Base-by-base conservation (phyloP, 2,113 vertebrate species). In the Synodontis membranacea region DNA sequence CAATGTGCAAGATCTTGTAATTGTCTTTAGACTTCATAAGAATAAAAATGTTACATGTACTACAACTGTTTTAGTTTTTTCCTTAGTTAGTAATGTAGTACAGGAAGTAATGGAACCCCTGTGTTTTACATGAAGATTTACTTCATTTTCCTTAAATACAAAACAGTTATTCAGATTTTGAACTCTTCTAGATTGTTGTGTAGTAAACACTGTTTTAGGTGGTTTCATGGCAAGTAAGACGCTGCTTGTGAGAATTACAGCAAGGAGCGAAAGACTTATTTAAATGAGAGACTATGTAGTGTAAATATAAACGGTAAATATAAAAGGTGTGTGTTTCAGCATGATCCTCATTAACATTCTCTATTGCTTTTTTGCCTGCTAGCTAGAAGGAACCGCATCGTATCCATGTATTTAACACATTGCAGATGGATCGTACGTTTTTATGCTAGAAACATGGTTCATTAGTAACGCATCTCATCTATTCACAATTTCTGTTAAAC, bases 211-310 rank as follows among this genome's bases (percentile, higher is more conserved):
- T 31, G 1, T 76, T 74, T n/a, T 50, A 7, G 44, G 74, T 76
- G 66, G 66, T 44, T 39, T 39, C 12, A 12, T 54, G 50, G 50
- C 1, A 37, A 11, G 3, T 25, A 80, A 80, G 21, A 15, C 34
- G 14, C 76, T 2, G 76, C 10, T 54, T 56, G 86, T 78, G 81
- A 86, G 78, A 88, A 85, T 80, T 68, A 83, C 39, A 66, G 86
- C 54, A 34, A 58, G 46, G 44, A 68, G 84, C 46, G 14, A 85
- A 84, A 76, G 78, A 52, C 83, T 80, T 82, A 23, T 46, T 52
- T 60, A 68, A 83, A 54, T 46, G 14, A 34, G 62, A 60, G 68
- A 54, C 74, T 72, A 14, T 46, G 56, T 46, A 60, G 46, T 66
- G 70, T 34, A 48, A 19, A 64, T 31, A 52, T 78, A 74, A 83